Evolutionary conservation across 1,140 invertebrate genomes (phyloP).

Genomic region (Trichogramma pretiosum): DNA sequence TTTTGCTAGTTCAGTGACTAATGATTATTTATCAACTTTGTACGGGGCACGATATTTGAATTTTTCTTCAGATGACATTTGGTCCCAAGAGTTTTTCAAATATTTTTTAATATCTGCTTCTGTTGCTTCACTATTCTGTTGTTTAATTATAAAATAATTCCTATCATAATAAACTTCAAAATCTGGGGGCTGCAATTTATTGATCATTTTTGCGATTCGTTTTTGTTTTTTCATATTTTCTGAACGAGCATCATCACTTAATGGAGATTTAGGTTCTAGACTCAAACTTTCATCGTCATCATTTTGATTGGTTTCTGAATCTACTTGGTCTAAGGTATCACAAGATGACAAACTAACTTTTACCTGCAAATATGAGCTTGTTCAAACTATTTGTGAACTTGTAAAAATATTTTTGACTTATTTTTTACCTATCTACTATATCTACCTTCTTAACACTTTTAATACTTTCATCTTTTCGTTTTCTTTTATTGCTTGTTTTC

Average conservation of each 20-base stretch:
- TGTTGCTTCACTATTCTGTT: slow-evolving; percentile 40
- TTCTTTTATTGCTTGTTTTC: slow-evolving; percentile 9
- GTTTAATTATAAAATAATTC: slow-evolving; percentile 39
- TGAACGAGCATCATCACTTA: not conserved
- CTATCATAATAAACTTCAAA: slow-evolving; percentile 44
- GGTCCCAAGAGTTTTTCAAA: slow-evolving; percentile 42
- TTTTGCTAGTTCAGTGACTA: no score
- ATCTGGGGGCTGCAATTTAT: slow-evolving; percentile 24
- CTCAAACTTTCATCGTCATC: no score
- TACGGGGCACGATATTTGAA: slow-evolving; percentile 16
- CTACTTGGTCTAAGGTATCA: not conserved
- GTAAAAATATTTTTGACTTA: not conserved
- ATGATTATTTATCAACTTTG: slow-evolving; percentile 12
- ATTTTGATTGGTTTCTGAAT: no score
- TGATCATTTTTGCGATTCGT: slow-evolving; percentile 14
- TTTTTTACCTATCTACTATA: not conserved
- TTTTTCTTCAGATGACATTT: slow-evolving; percentile 24
- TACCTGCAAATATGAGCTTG: no score
- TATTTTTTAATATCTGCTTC: slow-evolving; percentile 41
- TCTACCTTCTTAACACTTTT: slow-evolving; percentile 1
- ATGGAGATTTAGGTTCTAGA: no score
- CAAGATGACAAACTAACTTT: no score
- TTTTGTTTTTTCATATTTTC: slow-evolving; percentile 18
- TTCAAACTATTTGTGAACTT: no score
- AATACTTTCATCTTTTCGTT: slow-evolving; percentile 8